Percentiles rank a stretch among this genome's conserved stretches.
Conservation (phyloP, 1,140 invertebrate genomes). For the Bombus cullumanus region DNA sequence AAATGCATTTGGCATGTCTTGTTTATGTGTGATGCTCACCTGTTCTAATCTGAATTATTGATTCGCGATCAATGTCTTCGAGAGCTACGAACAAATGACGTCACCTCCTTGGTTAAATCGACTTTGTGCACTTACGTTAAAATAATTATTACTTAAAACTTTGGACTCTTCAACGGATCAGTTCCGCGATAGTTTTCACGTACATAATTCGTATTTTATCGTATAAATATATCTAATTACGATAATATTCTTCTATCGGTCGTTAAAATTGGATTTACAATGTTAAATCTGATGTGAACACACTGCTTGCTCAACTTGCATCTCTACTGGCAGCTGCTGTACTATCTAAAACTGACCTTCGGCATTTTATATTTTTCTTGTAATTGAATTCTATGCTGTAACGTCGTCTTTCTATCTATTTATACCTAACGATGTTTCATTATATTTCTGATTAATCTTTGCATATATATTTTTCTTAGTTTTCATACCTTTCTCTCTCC, state of each 20-base stretch:
- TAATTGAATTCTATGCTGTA: slow-evolving; percentile 37
- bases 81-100: slow-evolving; percentile 35
- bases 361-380: slow-evolving; percentile 32
- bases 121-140: slow-evolving; percentile 44
- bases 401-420: slow-evolving; percentile 37
- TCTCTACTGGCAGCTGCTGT: slow-evolving; percentile 70
- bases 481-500: slow-evolving; percentile 67
- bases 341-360: slow-evolving; percentile 64
- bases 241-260: slow-evolving; percentile 66
- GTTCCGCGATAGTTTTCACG: not conserved
- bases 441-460: slow-evolving; percentile 70
- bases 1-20: slow-evolving; percentile 78
- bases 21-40: slow-evolving; percentile 51
- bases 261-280: slow-evolving; percentile 46
- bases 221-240: slow-evolving; percentile 37
- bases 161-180: slow-evolving; percentile 37
- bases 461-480: slow-evolving; percentile 71
- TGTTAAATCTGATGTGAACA: slow-evolving; percentile 57
- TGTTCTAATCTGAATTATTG: slow-evolving; percentile 42
- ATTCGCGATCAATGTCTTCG: slow-evolving; percentile 16
- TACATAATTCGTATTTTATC: slow-evolving; percentile 1
- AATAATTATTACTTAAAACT: slow-evolving; percentile 37
- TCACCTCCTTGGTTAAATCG: slow-evolving; percentile 24
- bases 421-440: slow-evolving; percentile 49
- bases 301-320: slow-evolving; percentile 70